These are phyloP conservation scores for Aphaenogaster rudis DNA, from an alignment of 1,140 invertebrate species.

Conservation along the genomic window DNA sequence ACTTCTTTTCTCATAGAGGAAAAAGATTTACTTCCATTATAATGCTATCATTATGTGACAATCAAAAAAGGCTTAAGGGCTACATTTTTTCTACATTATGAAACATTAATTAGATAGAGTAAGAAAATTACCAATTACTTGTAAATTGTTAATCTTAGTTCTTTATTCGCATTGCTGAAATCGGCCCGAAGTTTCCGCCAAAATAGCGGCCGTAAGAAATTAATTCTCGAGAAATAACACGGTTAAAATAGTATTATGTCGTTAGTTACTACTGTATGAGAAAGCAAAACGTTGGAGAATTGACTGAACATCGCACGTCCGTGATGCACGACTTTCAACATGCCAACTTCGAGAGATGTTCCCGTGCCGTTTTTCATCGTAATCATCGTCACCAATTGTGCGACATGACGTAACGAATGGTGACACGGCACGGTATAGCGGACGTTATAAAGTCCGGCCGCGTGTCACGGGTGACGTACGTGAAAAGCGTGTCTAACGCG, in stretches of 20 bases:
- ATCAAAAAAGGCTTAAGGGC: not conserved
- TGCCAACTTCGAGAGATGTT: slow-evolving; percentile 39
- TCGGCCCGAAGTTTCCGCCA: not conserved
- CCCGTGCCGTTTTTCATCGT: slow-evolving; percentile 48
- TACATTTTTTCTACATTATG: not conserved
- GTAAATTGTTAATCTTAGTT: not conserved
- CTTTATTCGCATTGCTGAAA: not conserved
- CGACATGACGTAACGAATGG: slow-evolving; percentile 60
- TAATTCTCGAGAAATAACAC: not conserved
- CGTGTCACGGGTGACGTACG: slow-evolving; percentile 56
- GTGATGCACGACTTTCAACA: slow-evolving; percentile 50
- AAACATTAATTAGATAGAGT: not conserved
- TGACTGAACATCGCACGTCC: slow-evolving; percentile 28
- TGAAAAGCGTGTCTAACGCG: slow-evolving; percentile 59
- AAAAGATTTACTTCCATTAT: slow-evolving; percentile 9
- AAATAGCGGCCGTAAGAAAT: not conserved
- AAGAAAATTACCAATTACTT: not conserved
- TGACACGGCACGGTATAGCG: slow-evolving; percentile 41
- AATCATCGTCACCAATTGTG: slow-evolving; percentile 63
- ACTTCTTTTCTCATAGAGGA: not conserved
- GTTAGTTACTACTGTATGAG: not conserved
- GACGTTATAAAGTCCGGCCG: slow-evolving; percentile 63
- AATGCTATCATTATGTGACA: not conserved
- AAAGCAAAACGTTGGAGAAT: slow-evolving; percentile 38
- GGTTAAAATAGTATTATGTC: not conserved